Percentiles rank a stretch among this genome's conserved stretches.
phyloP scores from a whole-genome alignment of 2,113 vertebrate genomes.

The Crotalus helleri region DNA sequence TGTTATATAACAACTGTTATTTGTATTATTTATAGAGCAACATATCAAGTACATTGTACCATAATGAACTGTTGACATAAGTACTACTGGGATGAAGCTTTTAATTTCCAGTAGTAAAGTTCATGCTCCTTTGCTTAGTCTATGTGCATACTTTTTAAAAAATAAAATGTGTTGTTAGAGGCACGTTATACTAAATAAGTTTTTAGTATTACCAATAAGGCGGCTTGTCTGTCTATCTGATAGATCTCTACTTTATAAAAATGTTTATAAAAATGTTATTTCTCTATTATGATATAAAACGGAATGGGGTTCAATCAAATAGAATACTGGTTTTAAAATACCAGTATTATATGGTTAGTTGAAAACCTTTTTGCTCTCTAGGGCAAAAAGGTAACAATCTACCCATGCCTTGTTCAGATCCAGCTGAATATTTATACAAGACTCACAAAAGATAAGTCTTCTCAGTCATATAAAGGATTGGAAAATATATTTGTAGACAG shows the following conservation, averaged over 20 bases:
- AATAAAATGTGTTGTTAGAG: not conserved
- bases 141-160: not conserved
- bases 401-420: not conserved
- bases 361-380: not conserved
- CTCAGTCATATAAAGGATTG: not conserved
- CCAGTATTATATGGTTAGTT: not conserved
- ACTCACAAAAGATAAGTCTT: not conserved
- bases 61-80: slow-evolving; percentile 6
- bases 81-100: not conserved
- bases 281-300: not conserved
- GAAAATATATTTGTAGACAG: not conserved
- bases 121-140: not conserved
- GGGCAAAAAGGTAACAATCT: not conserved
- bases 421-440: not conserved
- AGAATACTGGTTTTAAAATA: not conserved
- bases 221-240: not conserved
- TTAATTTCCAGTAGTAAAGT: not conserved
- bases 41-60: not conserved
- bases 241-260: not conserved
- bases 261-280: not conserved
- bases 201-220: slow-evolving; percentile 37
- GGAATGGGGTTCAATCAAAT: not conserved
- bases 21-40: slow-evolving; percentile 8
- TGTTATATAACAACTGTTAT: not conserved
- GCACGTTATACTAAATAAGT: not conserved